Evolutionary conservation across 2,797 vertebrate genomes (phyloP).

Genomic region (Malacoraja senta): DNA sequence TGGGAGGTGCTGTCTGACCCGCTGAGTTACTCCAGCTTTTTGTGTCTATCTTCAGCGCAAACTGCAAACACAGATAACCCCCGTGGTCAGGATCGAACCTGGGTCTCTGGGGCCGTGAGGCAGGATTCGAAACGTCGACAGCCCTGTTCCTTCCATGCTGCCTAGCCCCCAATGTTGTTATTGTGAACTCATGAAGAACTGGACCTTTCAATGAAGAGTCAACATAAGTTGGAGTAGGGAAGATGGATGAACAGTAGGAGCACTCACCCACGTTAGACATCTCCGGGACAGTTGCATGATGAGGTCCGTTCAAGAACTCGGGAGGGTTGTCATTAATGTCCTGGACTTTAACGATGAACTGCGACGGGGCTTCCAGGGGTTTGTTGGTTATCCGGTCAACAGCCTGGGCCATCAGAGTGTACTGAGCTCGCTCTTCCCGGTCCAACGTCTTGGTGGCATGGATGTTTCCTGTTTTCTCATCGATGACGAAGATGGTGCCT

Average conservation of each 20-base stretch:
- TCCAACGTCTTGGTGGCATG: slow-evolving; percentile 95
- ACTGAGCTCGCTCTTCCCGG: slow-evolving; percentile 92
- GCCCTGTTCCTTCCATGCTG: no score
- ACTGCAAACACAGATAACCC: no score
- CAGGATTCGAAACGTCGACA: no score
- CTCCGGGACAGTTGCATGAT: slow-evolving; percentile 90
- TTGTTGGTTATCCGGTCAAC: slow-evolving; percentile 85
- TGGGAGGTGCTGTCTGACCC: no score
- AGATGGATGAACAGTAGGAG: background rate
- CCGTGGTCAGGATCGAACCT: no score
- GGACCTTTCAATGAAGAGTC: background rate
- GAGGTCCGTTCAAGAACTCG: slow-evolving; percentile 86
- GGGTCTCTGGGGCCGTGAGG: no score
- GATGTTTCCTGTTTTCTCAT: slow-evolving; percentile 97
- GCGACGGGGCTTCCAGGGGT: slow-evolving; percentile 86
- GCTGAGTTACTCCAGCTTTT: no score
- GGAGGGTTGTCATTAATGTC: slow-evolving; percentile 98
- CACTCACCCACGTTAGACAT: slow-evolving; percentile 95
- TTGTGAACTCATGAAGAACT: background rate
- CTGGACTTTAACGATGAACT: slow-evolving; percentile 98
- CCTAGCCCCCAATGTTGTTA: no score
- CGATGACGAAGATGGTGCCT: slow-evolving; percentile 95
- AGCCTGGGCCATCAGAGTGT: slow-evolving; percentile 90
- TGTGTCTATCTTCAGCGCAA: no score
- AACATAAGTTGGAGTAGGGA: no score